phyloP scores from a whole-genome alignment of 2,888 invertebrate species.

The Automeris io region DNA sequence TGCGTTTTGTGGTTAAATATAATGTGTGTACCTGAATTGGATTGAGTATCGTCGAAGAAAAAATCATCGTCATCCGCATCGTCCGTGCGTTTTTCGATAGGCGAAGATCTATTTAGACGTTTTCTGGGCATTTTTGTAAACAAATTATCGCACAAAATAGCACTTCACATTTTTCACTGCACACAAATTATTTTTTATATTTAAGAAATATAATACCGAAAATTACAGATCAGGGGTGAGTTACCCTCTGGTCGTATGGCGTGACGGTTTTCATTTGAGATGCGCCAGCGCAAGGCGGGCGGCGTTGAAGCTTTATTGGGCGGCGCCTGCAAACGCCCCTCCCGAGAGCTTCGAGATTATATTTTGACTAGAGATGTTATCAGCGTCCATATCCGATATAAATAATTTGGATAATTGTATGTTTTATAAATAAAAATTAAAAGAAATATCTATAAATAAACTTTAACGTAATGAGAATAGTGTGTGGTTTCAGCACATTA shows the following conservation, averaged over 20 bases:
- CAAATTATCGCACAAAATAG: constrained; percentile 27
- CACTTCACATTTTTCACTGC: constrained; percentile 23
- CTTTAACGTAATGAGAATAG: no score
- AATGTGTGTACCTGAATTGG: constrained; percentile 64
- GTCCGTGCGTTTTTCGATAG: constrained; percentile 49
- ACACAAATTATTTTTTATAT: constrained; percentile 21
- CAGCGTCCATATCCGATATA: no score
- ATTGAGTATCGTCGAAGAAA: constrained; percentile 64
- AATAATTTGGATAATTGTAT: no score
- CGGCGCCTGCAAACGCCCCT: constrained; percentile 58
- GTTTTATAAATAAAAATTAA: no score
- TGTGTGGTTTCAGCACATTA: no score
- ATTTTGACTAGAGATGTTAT: constrained; percentile 38
- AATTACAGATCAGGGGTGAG: constrained; percentile 20
- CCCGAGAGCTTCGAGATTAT: constrained; percentile 46
- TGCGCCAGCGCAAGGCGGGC: constrained; percentile 59
- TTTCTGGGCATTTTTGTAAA: constrained; percentile 56
- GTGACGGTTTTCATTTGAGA: constrained; percentile 49
- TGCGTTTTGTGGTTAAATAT: no score
- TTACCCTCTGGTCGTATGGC: constrained; percentile 31
- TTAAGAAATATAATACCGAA: constrained; percentile 9
- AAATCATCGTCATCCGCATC: constrained; percentile 65
- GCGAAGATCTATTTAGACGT: constrained; percentile 49
- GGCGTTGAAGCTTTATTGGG: constrained; percentile 45
- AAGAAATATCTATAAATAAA: no score